A percentile compares a stretch with the other conserved stretches of the same genome.
Conservation (phyloP, 1,140 invertebrate species). For the Drosophila aff. region DNA sequence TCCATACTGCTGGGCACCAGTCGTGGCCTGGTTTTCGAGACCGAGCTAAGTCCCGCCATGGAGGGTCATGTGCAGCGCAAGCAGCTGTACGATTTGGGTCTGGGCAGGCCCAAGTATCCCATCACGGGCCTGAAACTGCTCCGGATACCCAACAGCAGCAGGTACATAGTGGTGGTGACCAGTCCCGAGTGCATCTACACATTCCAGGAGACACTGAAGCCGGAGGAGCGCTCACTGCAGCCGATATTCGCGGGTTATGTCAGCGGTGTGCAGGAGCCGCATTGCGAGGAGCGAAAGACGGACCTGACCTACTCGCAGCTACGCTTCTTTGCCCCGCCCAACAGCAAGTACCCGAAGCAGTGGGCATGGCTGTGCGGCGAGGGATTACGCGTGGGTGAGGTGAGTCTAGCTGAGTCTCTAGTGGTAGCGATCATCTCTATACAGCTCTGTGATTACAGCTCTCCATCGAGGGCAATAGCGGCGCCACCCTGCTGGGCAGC, state of each 20-base stretch:
- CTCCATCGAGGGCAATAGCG: constrained; percentile 47
- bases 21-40: constrained; percentile 96
- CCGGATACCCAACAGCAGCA: constrained; percentile 89
- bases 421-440: no score
- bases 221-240: constrained; percentile 89
- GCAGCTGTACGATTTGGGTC: constrained; percentile 95
- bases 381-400: constrained; percentile 72
- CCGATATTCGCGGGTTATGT: constrained; percentile 94
- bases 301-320: constrained; percentile 92
- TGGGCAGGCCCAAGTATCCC: constrained; percentile 89
- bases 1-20: constrained; percentile 95
- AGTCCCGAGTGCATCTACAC: constrained; percentile 94
- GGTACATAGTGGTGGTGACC: constrained; percentile 93
- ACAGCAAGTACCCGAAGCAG: constrained; percentile 89
- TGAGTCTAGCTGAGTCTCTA: background rate
- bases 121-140: constrained; percentile 95
- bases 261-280: constrained; percentile 84
- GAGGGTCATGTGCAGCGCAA: constrained; percentile 92
- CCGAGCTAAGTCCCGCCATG: constrained; percentile 92
- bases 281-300: constrained; percentile 89
- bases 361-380: constrained; percentile 92
- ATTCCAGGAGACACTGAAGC: constrained; percentile 91
- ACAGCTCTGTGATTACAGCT: constrained; percentile 34
- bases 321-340: constrained; percentile 91
- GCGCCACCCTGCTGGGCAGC: constrained; percentile 51